phyloP scores from a whole-genome alignment of 2,113 vertebrate genomes.

The Nibea albiflora region DNA sequence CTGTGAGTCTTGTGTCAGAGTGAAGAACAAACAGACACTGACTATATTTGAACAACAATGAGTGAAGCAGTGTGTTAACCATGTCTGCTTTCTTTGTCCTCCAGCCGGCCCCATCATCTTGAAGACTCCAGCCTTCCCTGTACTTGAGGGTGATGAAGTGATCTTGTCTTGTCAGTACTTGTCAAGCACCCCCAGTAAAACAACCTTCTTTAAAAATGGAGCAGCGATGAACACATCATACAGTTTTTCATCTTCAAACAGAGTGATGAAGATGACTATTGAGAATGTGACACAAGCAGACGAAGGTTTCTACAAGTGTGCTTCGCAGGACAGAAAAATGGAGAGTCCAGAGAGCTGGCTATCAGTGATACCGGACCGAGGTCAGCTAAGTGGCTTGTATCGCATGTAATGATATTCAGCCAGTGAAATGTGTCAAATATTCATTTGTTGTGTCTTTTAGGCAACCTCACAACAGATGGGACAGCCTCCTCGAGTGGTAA shows the following conservation, averaged over 20 bases:
- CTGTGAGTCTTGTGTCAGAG: slow-evolving; percentile 67
- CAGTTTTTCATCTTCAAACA: slow-evolving; percentile 6
- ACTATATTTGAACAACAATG: background rate
- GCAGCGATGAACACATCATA: background rate
- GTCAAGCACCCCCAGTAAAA: background rate
- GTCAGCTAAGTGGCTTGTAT: slow-evolving; percentile 5
- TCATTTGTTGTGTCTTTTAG: slow-evolving; percentile 41
- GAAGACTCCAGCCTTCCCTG: slow-evolving; percentile 60
- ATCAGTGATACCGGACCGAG: slow-evolving; percentile 62
- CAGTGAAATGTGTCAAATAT: background rate
- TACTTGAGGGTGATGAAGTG: slow-evolving; percentile 56
- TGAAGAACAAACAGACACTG: background rate
- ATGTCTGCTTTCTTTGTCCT: slow-evolving; percentile 4
- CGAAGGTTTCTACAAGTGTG: slow-evolving; percentile 78
- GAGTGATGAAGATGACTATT: slow-evolving; percentile 42
- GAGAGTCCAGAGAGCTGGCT: slow-evolving; percentile 78
- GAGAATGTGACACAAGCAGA: slow-evolving; percentile 64
- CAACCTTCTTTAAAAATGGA: slow-evolving; percentile 71
- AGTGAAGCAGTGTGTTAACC: background rate
- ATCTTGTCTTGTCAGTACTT: slow-evolving; percentile 63
- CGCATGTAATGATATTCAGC: background rate
- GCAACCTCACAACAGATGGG: slow-evolving; percentile 21
- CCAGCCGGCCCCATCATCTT: slow-evolving; percentile 69
- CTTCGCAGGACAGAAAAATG: slow-evolving; percentile 22
- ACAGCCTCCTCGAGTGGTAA: slow-evolving; percentile 27